Evolutionary conservation across 2,888 invertebrate species (phyloP), one percentile per base, ranked within the genome.

Genomic region (Stenodera caucasica): DNA sequence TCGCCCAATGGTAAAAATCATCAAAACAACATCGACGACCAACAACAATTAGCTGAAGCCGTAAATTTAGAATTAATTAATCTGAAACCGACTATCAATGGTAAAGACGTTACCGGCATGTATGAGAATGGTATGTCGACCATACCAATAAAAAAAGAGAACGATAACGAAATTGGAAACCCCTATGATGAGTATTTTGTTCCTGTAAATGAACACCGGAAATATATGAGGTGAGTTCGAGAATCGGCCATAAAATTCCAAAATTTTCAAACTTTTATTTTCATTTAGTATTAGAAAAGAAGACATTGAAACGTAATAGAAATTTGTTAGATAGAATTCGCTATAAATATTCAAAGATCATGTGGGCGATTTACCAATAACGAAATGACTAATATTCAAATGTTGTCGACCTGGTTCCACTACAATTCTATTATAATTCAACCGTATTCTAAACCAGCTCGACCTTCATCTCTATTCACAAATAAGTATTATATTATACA

Each of bases 141-240:
- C 18, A 83, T 85, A 57, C 84, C 85, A 1, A 75, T 83, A 50
- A 89, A 89, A 78, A 89, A 87, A 76, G 88, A 87, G 60, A 85
- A 85, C 5, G 87, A 88, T 66, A 84, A 86, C 71, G 86, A 85
- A 67, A 83, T 87, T 21, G 84, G 85, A 33, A 90, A 90, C 77
- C 89, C 90, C 5, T 91, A 91, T 78, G 91, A 91, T 73, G 91
- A 92, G 74, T 92, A 92, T 80, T 92, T 92, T 78, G 91, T 92
- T 64, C 91, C 92, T 30, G 91, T 92, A 66, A 91, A 92, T 77
- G 90, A 91, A 76, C 91, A 91, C 79, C 86, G 89, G 77, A 92
- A 92, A 82, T 91, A 89, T 77, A 91, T 91, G 84, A 90, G 91
- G 92, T 92, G 78, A 81, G 82, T 57, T 3, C n/a, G 26, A 26